Evolutionary conservation across 2,113 vertebrate species (phyloP).

Genomic region (Dunckerocampus dactyliophorus): DNA sequence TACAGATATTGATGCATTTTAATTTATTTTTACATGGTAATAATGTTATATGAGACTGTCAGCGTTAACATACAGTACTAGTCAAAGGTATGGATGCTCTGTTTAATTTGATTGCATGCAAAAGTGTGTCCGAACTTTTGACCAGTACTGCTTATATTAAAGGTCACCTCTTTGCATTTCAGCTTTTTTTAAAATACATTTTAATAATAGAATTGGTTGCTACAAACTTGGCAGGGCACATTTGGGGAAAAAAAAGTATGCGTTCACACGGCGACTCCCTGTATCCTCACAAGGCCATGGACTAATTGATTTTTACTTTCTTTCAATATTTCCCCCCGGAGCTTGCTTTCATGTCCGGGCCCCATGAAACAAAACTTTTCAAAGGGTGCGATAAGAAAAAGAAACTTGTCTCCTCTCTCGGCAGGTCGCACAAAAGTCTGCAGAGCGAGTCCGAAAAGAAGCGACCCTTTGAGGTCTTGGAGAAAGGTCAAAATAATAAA

Average conservation of each 20-base stretch:
- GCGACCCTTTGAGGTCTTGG: conserved; percentile 73
- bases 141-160: too few relatives aligned
- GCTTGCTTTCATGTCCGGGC: conserved; percentile 67
- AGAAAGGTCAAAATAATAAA: conserved; percentile 89
- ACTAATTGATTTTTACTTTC: conserved; percentile 82
- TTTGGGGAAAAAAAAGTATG: conserved; percentile 9
- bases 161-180: too few relatives aligned
- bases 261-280: conserved; percentile 66
- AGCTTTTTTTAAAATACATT: too few relatives aligned
- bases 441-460: conserved; percentile 74
- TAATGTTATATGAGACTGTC: too few relatives aligned
- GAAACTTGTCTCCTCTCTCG: conserved; percentile 56
- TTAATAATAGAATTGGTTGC: too few relatives aligned
- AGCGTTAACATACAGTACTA: too few relatives aligned
- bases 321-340: conserved; percentile 72
- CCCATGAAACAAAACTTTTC: conserved; percentile 73
- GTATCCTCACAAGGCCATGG: conserved; percentile 69
- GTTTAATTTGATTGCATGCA: too few relatives aligned
- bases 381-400: conserved; percentile 47
- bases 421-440: conserved; percentile 68
- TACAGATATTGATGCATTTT: too few relatives aligned
- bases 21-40: too few relatives aligned
- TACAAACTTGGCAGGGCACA: neutral
- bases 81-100: too few relatives aligned
- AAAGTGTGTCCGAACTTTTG: too few relatives aligned